These are phyloP conservation scores for Caenorhabditis drosophilae DNA, from an alignment of 2,888 invertebrate genomes.

Conservation along the genomic window DNA sequence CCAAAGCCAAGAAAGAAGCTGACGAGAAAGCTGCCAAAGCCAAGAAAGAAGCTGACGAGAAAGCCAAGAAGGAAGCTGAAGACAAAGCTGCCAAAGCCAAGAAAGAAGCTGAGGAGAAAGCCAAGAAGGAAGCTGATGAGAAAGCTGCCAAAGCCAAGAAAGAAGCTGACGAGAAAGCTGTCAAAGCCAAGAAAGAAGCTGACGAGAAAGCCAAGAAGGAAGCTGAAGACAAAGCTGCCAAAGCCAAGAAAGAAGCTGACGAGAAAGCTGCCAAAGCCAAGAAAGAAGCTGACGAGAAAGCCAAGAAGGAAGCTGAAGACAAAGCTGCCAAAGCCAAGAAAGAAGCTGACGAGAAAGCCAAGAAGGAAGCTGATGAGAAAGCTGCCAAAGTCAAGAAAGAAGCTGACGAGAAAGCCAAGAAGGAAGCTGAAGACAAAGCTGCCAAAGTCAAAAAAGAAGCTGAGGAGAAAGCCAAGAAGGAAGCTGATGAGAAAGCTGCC, in stretches of 20 bases:
- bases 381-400: too few species aligned
- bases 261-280: not conserved
- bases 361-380: too few species aligned
- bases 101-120: too few species aligned
- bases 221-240: not conserved
- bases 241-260: slow-evolving; percentile 3
- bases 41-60: not conserved
- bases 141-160: too few species aligned
- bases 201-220: not conserved
- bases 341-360: too few species aligned
- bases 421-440: too few species aligned
- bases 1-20: not conserved
- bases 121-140: too few species aligned
- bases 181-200: not conserved
- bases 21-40: not conserved
- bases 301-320: slow-evolving; percentile 4
- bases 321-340: slow-evolving; percentile 3
- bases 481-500: too few species aligned
- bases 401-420: too few species aligned
- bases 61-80: not conserved
- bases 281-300: slow-evolving; percentile 5
- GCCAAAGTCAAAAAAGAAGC: too few species aligned
- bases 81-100: not conserved
- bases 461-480: too few species aligned
- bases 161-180: not conserved